Evolutionary conservation across 2,888 invertebrate genomes (phyloP).

Genomic region (Phrixothrix hirtus): DNA sequence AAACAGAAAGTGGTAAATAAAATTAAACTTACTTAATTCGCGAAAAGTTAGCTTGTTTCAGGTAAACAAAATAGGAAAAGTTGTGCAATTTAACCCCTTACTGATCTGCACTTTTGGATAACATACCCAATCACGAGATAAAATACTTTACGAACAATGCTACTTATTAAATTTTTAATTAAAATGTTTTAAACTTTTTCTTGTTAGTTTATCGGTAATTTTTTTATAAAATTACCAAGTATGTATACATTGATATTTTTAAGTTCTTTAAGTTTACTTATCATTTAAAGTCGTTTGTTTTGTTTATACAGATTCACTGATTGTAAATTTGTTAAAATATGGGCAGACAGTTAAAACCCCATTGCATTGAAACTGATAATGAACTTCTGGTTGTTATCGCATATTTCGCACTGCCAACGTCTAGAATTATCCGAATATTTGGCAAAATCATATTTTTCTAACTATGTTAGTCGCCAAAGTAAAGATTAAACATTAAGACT

Average conservation of each 20-base stretch:
- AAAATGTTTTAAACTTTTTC: background rate
- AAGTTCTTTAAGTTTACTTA: background rate
- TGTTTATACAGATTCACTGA: no score
- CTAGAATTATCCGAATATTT: no score
- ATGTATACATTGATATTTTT: background rate
- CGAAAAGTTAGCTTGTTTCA: conserved; percentile 26
- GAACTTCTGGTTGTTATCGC: no score
- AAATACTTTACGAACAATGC: background rate
- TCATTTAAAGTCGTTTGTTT: background rate
- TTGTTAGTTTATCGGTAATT: background rate
- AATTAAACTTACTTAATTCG: conserved; percentile 37
- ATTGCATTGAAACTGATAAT: no score
- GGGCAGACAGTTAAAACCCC: no score
- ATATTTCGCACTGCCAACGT: no score
- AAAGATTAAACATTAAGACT: no score
- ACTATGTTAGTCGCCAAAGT: no score
- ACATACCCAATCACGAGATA: background rate
- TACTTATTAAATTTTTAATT: background rate
- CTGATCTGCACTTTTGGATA: background rate
- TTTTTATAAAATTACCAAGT: background rate
- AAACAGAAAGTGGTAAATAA: conserved; percentile 38
- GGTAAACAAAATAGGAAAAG: conserved; percentile 15
- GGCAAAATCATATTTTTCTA: no score
- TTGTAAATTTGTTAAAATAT: no score
- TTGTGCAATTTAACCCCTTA: conserved; percentile 11